Evolutionary conservation across 2,888 invertebrate genomes (phyloP), one percentile per base, ranked within the genome.

Genomic region (Scaeva pyrastri): DNA sequence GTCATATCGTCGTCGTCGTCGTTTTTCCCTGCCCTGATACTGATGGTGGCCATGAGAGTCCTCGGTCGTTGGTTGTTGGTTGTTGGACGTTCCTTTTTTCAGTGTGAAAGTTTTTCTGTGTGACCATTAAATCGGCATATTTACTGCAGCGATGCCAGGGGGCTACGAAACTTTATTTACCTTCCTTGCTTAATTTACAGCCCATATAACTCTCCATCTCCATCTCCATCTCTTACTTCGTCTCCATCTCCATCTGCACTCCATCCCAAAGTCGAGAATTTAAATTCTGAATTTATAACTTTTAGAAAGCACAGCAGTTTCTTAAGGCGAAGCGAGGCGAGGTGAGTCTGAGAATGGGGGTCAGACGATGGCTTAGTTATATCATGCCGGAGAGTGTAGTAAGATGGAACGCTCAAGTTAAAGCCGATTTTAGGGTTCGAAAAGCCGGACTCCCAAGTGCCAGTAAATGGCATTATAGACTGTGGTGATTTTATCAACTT

Each of bases 121-220:
- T 50, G 70, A 71, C 75, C 75, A 64, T 81, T 58, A 52, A 75
- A 75, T 75, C 81, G 81, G 71, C 64, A 75, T 81, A 81, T 70
- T 81, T 81, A 75, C 81, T 75, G 64, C 55, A 62, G 39, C 23
- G 52, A 80, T 74, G 74, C 68, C n/a, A 21, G 19, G 50, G 50
- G 41, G 62, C 26, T 55, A n/a, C 41, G 39, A 45, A 56, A 71
- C 48, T 60, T 66, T 66, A 66, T 66, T 66, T 66, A 66, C 66
- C 45, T 55, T 23, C 16, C 31, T 62, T 19, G 48, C 48, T 56
- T 52, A 74, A 80, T 60, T 80, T 80, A 52, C 75, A 48, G 23
- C 36, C 52, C 52, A 52, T 26, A 23, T 12, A 23, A 31, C 31
- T 31, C 19, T 19, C 23, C 12, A 21, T 16, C n/a, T 5, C 31